Evolutionary conservation across 2,797 vertebrate species (phyloP).

Genomic region (Pangasius krempfi): DNA sequence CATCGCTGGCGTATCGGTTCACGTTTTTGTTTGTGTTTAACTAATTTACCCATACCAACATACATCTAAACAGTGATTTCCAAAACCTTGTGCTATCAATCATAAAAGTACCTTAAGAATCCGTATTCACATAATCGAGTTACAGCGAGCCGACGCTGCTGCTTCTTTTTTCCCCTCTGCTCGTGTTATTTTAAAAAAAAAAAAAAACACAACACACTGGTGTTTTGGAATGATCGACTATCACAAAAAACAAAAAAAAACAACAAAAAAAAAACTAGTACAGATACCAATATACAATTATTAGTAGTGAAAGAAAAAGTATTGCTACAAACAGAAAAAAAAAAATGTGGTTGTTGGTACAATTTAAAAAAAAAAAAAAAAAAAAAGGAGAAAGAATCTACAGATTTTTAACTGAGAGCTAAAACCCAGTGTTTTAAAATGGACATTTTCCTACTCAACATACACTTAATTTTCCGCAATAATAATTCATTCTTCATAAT

Average conservation of each 20-base stretch:
- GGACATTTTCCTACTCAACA: constrained; percentile 57
- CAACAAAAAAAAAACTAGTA: constrained; percentile 57
- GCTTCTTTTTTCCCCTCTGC: not conserved
- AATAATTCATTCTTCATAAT: constrained; percentile 70
- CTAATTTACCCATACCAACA: constrained; percentile 13
- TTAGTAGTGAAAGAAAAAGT: constrained; percentile 75
- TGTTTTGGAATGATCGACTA: constrained; percentile 67
- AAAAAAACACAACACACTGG: constrained; percentile 42
- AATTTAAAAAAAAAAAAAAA: constrained; percentile 50
- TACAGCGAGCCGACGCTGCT: constrained; percentile 25
- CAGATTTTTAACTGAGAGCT: constrained; percentile 68
- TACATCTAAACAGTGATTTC: constrained; percentile 37
- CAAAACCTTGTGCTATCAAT: constrained; percentile 46
- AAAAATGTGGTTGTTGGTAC: constrained; percentile 58
- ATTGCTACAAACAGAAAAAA: constrained; percentile 44
- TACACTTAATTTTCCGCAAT: constrained; percentile 43
- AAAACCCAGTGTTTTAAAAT: constrained; percentile 61
- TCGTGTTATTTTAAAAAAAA: constrained; percentile 38
- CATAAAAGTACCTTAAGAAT: constrained; percentile 55
- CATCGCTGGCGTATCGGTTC: constrained; percentile 15
- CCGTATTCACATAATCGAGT: constrained; percentile 55
- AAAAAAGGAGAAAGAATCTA: constrained; percentile 63
- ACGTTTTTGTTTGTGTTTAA: not conserved
- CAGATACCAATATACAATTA: constrained; percentile 64
- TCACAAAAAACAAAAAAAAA: constrained; percentile 54